These are phyloP conservation scores for Phyllotis vaccarum DNA, from an alignment of 2,797 vertebrate genomes.

Conservation along the genomic window DNA sequence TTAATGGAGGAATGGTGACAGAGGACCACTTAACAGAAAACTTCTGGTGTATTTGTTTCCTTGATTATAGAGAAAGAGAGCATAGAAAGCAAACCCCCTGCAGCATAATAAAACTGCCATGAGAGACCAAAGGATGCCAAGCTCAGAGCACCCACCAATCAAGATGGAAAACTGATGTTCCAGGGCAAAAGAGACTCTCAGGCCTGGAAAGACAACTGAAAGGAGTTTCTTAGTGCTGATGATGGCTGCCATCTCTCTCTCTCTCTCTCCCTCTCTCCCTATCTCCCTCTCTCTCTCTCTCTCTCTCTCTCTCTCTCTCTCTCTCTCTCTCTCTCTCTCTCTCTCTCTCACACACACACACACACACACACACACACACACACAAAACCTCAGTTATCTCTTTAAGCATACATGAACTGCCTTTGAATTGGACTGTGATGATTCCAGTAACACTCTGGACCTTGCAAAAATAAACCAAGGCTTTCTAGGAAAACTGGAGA, in stretches of 20 bases:
- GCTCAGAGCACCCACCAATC: constrained; percentile 24
- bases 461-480: neutral
- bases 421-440: neutral
- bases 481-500: neutral
- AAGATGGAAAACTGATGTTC: constrained; percentile 7
- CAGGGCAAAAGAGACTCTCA: constrained; percentile 52
- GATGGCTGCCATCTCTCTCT: neutral
- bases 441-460: neutral
- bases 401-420: neutral
- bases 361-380: neutral
- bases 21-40: constrained; percentile 39
- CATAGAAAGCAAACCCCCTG: neutral
- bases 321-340: no score
- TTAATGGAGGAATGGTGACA: neutral
- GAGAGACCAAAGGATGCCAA: constrained; percentile 42
- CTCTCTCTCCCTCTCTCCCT: no score
- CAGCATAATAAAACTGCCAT: constrained; percentile 29
- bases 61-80: constrained; percentile 62
- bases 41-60: constrained; percentile 55
- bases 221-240: neutral
- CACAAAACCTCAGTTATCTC: constrained; percentile 5
- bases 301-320: no score
- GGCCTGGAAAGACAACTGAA: constrained; percentile 35
- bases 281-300: no score
- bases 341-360: no score